Conservation (phyloP, 2,113 vertebrate genomes). For the Heterotilapia buettikoferi region DNA sequence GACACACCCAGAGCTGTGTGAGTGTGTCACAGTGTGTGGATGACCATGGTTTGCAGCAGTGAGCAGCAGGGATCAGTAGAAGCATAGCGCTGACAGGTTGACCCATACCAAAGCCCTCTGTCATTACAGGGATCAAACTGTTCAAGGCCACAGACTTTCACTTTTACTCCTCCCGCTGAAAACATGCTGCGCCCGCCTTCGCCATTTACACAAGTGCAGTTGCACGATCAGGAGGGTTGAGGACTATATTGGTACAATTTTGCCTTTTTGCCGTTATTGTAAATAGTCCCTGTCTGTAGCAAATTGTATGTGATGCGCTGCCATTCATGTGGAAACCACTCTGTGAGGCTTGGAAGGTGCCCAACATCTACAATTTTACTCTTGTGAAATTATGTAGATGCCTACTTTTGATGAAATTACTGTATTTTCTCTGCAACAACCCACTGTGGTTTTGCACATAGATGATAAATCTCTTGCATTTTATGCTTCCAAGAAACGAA, state of each 20-base stretch:
- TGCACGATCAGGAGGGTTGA: neutral
- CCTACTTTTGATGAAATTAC: constrained; percentile 2
- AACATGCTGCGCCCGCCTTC: neutral
- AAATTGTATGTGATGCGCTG: neutral
- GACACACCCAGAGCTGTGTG: neutral
- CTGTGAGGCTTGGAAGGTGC: neutral
- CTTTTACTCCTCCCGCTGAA: constrained; percentile 35
- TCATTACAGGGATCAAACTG: constrained; percentile 60
- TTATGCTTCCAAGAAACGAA: neutral
- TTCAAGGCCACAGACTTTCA: constrained; percentile 56
- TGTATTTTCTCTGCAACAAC: neutral
- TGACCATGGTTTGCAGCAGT: constrained; percentile 18
- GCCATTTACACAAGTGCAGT: neutral
- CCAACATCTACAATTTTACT: constrained; percentile 1
- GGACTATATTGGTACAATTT: neutral
- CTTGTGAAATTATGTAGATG: constrained; percentile 1
- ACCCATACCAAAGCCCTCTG: constrained; percentile 57
- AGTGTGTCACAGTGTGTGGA: neutral
- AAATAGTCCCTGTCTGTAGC: neutral
- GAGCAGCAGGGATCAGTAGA: constrained; percentile 44
- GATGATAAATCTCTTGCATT: constrained; percentile 1
- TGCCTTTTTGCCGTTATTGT: neutral
- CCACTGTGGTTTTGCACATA: neutral
- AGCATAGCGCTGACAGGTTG: constrained; percentile 50
- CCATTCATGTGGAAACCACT: neutral